phyloP scores from a whole-genome alignment of 2,888 invertebrate genomes.

The Stictocephala bisonia region DNA sequence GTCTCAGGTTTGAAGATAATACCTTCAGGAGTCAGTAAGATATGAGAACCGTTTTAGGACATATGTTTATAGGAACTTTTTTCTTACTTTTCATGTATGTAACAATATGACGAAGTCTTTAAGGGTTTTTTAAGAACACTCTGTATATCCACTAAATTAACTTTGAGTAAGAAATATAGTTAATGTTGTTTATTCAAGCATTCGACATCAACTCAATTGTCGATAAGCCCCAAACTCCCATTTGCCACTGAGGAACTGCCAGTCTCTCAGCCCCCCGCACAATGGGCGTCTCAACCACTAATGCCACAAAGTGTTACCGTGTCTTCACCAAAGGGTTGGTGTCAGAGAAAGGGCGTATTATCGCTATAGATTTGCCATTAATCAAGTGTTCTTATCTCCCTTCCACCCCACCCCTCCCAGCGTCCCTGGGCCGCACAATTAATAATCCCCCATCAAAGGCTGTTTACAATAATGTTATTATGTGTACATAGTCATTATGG shows the following conservation, averaged over 20 bases:
- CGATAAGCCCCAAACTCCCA: too few relatives aligned
- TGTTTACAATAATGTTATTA: slow-evolving; percentile 39
- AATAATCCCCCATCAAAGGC: slow-evolving; percentile 37
- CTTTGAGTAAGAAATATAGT: too few relatives aligned
- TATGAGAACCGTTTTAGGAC: too few relatives aligned
- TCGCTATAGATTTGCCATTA: slow-evolving; percentile 42
- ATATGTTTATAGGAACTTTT: too few relatives aligned
- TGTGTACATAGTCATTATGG: slow-evolving; percentile 26
- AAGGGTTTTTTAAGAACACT: too few relatives aligned
- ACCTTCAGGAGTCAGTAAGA: too few relatives aligned
- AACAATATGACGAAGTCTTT: too few relatives aligned
- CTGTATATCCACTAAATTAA: too few relatives aligned
- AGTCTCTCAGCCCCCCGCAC: neutral
- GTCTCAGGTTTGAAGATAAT: too few relatives aligned
- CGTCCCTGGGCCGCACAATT: slow-evolving; percentile 35
- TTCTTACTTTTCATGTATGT: too few relatives aligned
- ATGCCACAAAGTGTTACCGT: slow-evolving; percentile 20
- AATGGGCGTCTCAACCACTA: neutral
- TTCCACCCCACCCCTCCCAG: neutral
- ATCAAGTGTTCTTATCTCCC: slow-evolving; percentile 39
- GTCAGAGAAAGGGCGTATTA: neutral
- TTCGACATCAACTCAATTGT: too few relatives aligned
- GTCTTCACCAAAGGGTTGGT: slow-evolving; percentile 19
- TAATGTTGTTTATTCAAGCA: too few relatives aligned
- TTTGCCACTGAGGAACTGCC: neutral